Evolutionary conservation across 2,797 vertebrate species (phyloP).

Genomic region (Lepilemur ruficaudatus): DNA sequence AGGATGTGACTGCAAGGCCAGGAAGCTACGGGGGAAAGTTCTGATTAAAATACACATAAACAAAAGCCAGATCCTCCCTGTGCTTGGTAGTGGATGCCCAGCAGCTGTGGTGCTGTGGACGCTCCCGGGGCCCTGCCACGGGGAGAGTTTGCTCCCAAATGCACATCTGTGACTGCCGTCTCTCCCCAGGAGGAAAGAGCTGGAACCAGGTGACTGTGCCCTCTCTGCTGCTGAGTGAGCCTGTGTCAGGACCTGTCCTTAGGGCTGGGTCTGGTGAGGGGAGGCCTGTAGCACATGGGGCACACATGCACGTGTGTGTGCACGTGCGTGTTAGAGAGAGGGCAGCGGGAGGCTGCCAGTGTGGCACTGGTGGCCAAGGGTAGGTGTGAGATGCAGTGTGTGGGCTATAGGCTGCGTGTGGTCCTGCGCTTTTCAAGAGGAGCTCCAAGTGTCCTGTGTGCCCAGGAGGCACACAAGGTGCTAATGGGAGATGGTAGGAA

Average conservation of each 20-base stretch:
- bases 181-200: slow-evolving; percentile 15
- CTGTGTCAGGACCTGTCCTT: neutral
- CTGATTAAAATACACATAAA: slow-evolving; percentile 49
- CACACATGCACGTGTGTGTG: rapidly evolving
- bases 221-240: neutral
- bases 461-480: neutral
- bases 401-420: neutral
- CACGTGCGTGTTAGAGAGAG: neutral
- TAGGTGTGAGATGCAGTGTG: neutral
- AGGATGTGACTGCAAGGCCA: slow-evolving; percentile 75
- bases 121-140: neutral
- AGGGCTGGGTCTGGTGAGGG: neutral
- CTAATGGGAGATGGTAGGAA: neutral
- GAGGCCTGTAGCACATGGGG: neutral
- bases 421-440: neutral
- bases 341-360: neutral
- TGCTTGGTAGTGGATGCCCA: neutral
- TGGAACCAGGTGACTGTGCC: slow-evolving; percentile 56
- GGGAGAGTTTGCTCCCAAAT: neutral
- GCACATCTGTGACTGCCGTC: neutral
- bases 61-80: slow-evolving; percentile 21
- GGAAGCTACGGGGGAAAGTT: slow-evolving; percentile 64
- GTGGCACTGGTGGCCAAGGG: neutral
- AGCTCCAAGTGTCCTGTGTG: neutral
- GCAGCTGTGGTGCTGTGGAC: neutral